Conservation (phyloP, 2,888 invertebrate species). For the Augochlorella aurata region DNA sequence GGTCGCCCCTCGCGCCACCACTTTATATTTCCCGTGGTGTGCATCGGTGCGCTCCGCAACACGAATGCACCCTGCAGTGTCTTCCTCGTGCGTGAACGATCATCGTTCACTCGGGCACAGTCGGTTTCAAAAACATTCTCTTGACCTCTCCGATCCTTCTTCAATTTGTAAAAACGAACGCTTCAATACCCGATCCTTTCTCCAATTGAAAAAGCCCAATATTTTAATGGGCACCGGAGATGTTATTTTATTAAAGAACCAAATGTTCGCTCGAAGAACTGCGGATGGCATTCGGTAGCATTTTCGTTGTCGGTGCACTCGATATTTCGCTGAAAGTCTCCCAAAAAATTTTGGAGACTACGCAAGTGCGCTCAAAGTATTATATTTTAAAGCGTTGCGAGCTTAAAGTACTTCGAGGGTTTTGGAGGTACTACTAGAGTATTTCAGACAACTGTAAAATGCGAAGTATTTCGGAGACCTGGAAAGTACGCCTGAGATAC, state of each 20-base stretch:
- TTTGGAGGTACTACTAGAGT: too few species aligned
- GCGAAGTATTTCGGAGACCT: too few species aligned
- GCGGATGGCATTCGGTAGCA: too few species aligned
- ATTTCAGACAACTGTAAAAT: too few species aligned
- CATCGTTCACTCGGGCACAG: not conserved
- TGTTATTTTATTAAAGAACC: too few species aligned
- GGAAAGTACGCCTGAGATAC: not conserved
- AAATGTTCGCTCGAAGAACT: too few species aligned
- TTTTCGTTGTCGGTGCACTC: too few species aligned
- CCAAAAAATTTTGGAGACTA: too few species aligned
- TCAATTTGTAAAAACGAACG: not conserved
- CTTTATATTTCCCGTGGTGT: conserved; percentile 27
- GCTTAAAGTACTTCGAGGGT: too few species aligned
- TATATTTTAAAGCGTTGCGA: too few species aligned
- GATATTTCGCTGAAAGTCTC: too few species aligned
- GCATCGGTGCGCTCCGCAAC: conserved; percentile 34
- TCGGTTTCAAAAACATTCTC: conserved; percentile 25
- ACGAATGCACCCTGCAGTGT: conserved; percentile 23
- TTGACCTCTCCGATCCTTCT: not conserved
- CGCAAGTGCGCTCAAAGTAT: too few species aligned
- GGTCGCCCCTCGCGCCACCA: conserved; percentile 24
- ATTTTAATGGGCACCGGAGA: not conserved
- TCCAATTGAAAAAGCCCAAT: not conserved
- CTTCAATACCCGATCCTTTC: not conserved
- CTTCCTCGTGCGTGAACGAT: not conserved